Base-by-base conservation (phyloP, 2,113 vertebrate genomes). In the Ceratotherium simum region DNA sequence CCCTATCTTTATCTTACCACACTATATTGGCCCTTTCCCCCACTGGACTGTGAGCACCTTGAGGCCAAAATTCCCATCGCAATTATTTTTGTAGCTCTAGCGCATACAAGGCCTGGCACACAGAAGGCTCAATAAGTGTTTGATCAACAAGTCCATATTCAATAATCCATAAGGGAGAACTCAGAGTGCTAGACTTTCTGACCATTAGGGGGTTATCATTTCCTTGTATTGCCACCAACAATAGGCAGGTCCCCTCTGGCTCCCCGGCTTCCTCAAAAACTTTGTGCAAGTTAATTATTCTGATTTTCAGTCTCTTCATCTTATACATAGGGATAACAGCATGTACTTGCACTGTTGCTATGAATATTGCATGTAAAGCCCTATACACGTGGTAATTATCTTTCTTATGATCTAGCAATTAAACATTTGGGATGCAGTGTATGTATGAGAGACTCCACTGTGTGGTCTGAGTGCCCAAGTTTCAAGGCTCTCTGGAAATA, bases 341-440 rank as follows among this genome's bases (percentile, higher is more conserved):
- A 86, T 93, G 87, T 39, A 69, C 36, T 91, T 86, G 72, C 42
- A 81, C 31, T 76, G 31, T 87, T 82, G 84, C n/a, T 39, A 65
- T 84, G 81, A 89, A 58, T 78, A 93, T 36, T 58, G 23, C 46
- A 73, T 3, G 0, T 48, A 58, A 51, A 96, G 29, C 18, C 80
- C 20, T 46, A 46, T 64, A 54, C 5, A 65, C 9, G 4, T 64
- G 46, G 48, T 88, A 89, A 96, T 95, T 95, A 85, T 65, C 81
- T 97, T 94, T 87, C 67, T 67, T 85, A 89, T 33, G 33, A 94
- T 75, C 56, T 87, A 91, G 73, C 73, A 96, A 93, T 95, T 78
- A 96, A 88, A 51, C 65, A 93, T 95, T n/a, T 82, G 80, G 80
- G 82, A 91, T 16, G 6, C 10, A 56, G 27, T 56, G 13, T 78